phyloP scores from a whole-genome alignment of 2,797 vertebrate species.

The Sebastes dallii region DNA sequence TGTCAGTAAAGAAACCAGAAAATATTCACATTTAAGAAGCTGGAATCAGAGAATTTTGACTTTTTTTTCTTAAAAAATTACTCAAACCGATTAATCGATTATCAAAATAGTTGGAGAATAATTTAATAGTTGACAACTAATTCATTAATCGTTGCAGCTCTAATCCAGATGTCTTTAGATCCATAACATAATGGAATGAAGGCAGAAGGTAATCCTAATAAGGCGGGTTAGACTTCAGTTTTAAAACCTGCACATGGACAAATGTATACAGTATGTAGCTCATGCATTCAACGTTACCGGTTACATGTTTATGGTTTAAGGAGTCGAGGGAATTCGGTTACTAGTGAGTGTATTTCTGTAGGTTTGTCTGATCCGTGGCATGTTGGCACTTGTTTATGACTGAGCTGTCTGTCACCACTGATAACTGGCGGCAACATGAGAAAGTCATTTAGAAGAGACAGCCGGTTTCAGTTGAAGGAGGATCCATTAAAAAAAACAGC shows the following conservation, averaged over 20 bases:
- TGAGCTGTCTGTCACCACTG: slow-evolving; percentile 13
- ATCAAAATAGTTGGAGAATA: no score
- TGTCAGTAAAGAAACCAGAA: no score
- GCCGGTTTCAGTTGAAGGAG: not conserved
- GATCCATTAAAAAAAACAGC: not conserved
- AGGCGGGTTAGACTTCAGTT: not conserved
- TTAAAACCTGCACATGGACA: not conserved
- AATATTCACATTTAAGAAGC: no score
- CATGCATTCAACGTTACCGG: not conserved
- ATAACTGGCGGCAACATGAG: slow-evolving; percentile 21
- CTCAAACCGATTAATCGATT: no score
- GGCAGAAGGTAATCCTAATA: not conserved
- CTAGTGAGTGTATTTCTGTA: slow-evolving; percentile 5
- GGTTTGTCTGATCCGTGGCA: slow-evolving; percentile 5
- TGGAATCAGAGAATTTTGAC: no score
- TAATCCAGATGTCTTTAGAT: not conserved
- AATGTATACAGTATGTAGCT: not conserved
- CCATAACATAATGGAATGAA: not conserved
- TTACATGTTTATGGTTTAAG: not conserved
- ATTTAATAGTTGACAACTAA: no score
- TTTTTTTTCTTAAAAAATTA: no score
- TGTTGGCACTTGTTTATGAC: slow-evolving; percentile 33
- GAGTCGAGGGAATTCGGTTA: not conserved
- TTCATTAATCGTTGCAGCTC: no score
- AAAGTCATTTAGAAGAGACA: slow-evolving; percentile 1